Base-by-base conservation (phyloP, 2,113 vertebrate genomes). In the Daubentonia madagascariensis region DNA sequence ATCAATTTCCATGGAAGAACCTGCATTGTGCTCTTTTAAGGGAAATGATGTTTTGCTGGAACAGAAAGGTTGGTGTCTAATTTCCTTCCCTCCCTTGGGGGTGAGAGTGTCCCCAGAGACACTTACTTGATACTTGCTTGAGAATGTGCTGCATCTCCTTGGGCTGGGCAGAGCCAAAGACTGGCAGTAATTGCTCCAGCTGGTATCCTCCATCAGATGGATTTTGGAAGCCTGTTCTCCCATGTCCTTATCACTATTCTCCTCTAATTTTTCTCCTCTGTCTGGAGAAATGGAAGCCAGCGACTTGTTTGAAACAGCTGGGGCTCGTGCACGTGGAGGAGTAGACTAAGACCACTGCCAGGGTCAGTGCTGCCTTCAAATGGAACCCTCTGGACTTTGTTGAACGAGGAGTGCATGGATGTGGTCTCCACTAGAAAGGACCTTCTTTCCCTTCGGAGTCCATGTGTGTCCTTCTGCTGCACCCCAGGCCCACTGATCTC, bases 401-500 rank as follows among this genome's bases (percentile, higher is more conserved):
- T 14, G 11, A 76, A 7, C 32, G 28, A 50, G 37, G 10, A 70
- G 50, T 63, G 1, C 17, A 43, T 37, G 18, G 48, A 8, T 1
- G 5, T 6, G 17, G 12, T 20, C 48, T 61, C 89, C 61, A 8
- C 18, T n/a, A 50, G 78, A 52, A 79, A 22, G 37, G 61, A 54
- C 61, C 45, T 37, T 22, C 50, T 70, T 84, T 81, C 81, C 65
- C 65, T n/a, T 45, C 68, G 85, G 43, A 68, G 23, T 73, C 23
- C 13, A 1, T 59, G 70, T 61, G 48, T 88, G 14, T 11, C 7
- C 93, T 81, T 35, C 25, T 79, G 63, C 57, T 67, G 45, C 35
- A 43, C 28, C 28, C 43, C 43, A 54, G 87, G 93, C 95, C 45
- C 76, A 0, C 92, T 96, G 96, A 98, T 75, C 97, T 98, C 92